These are phyloP conservation scores for Danio jaintianensis DNA, from an alignment of 2,797 vertebrate species.

Conservation along the genomic window DNA sequence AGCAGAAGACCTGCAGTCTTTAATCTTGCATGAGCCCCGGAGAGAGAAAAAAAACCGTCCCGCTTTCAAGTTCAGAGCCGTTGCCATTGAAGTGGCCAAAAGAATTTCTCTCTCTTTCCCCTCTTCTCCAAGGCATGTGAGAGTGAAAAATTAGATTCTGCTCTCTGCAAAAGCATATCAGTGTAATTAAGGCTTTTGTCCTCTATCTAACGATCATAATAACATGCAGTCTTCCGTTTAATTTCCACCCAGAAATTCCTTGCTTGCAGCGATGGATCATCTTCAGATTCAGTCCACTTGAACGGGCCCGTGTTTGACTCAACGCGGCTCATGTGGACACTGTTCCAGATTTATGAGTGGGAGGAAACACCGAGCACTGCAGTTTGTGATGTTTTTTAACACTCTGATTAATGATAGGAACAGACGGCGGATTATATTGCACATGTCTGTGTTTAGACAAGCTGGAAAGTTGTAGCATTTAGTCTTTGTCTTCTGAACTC, in stretches of 20 bases:
- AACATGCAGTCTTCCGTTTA: conserved; percentile 35
- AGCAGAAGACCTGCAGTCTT: conserved; percentile 65
- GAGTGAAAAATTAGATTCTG: conserved; percentile 23
- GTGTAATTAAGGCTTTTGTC: conserved; percentile 44
- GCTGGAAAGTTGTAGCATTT: conserved; percentile 7
- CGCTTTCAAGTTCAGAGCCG: conserved; percentile 61
- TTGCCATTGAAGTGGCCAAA: conserved; percentile 63
- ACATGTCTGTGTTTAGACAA: conserved; percentile 27
- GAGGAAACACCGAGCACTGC: background rate
- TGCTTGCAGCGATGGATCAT: conserved; percentile 20
- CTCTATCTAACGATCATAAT: conserved; percentile 31
- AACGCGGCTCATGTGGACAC: background rate
- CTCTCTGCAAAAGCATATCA: conserved; percentile 15
- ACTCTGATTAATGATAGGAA: conserved; percentile 43
- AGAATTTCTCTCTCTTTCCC: background rate
- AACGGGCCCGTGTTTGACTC: conserved; percentile 31
- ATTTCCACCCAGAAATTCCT: conserved; percentile 32
- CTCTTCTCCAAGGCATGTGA: background rate
- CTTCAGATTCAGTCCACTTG: conserved; percentile 26
- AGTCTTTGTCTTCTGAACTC: background rate
- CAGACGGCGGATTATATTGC: conserved; percentile 37
- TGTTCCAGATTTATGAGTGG: conserved; percentile 35
- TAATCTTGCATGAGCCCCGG: conserved; percentile 71
- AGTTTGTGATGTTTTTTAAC: conserved; percentile 25
- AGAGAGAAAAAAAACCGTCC: conserved; percentile 56